A percentile compares a stretch with the other conserved stretches of the same genome.
These are phyloP conservation scores for Pyxicephalus adspersus DNA, from an alignment of 2,113 vertebrate species.

Conservation along the genomic window DNA sequence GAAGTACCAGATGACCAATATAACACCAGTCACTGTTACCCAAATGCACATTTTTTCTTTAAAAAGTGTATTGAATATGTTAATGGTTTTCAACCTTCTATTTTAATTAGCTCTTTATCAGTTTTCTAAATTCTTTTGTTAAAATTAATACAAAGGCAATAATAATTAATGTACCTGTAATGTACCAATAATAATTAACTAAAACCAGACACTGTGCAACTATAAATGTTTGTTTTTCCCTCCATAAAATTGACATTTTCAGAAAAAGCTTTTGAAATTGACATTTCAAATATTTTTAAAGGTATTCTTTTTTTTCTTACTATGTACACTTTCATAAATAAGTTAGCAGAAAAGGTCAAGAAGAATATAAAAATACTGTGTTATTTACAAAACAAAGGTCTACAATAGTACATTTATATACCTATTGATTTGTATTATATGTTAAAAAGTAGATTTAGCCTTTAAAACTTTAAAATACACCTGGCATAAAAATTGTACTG, in stretches of 20 bases:
- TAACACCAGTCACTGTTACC: too few species aligned
- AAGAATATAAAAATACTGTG: constrained; percentile 10
- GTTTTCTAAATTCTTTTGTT: too few species aligned
- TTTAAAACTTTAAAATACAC: too few species aligned
- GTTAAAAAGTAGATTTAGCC: too few species aligned
- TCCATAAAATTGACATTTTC: constrained; percentile 18
- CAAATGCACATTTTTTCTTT: too few species aligned
- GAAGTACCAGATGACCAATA: too few species aligned
- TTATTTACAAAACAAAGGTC: constrained; percentile 17
- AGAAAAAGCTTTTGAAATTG: constrained; percentile 22
- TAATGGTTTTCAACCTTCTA: too few species aligned
- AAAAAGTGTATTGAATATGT: too few species aligned
- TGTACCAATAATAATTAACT: too few species aligned
- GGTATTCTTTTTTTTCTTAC: constrained; percentile 4
- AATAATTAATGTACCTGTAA: background rate
- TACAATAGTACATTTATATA: background rate
- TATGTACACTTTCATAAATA: constrained; percentile 6
- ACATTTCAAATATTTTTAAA: constrained; percentile 33
- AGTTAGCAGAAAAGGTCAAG: constrained; percentile 30
- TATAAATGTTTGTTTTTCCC: background rate
- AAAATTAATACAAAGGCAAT: background rate
- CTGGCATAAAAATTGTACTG: too few species aligned
- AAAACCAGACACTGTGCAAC: background rate
- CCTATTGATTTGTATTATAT: too few species aligned
- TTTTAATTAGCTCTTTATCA: too few species aligned